These are phyloP conservation scores for Sciurus niger DNA, from an alignment of 2,113 vertebrate genomes.

Conservation along the genomic window DNA sequence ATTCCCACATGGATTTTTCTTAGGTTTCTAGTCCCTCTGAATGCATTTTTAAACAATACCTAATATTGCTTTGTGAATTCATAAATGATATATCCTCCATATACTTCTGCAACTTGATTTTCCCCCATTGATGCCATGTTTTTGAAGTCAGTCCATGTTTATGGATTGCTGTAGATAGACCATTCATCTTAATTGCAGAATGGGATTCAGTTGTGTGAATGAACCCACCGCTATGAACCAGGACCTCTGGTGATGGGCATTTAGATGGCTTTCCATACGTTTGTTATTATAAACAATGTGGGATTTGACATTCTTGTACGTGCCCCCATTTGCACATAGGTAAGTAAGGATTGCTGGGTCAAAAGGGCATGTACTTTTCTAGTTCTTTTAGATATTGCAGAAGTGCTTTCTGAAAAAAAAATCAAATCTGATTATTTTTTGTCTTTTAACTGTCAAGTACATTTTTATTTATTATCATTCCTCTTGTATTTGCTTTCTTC, in stretches of 20 bases:
- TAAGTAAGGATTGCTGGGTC: constrained; percentile 26
- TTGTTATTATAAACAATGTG: constrained; percentile 5
- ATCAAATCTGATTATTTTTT: neutral
- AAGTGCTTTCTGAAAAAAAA: neutral
- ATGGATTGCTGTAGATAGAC: neutral
- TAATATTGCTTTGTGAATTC: neutral
- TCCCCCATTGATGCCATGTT: neutral
- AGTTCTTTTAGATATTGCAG: neutral
- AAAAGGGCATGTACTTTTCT: neutral
- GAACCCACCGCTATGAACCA: neutral
- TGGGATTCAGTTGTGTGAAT: constrained; percentile 26
- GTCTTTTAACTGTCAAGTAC: neutral
- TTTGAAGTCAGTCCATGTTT: constrained; percentile 38
- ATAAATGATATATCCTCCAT: neutral
- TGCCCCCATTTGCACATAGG: neutral
- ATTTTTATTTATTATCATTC: neutral
- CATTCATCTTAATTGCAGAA: constrained; percentile 63
- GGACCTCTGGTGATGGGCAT: neutral
- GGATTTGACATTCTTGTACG: constrained; percentile 57
- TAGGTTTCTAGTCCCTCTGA: neutral
- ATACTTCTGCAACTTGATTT: constrained; percentile 20
- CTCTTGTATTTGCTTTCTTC: neutral
- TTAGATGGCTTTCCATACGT: neutral
- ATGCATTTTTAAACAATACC: constrained; percentile 3
- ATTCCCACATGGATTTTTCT: neutral